phyloP scores from a whole-genome alignment of 2,797 vertebrate genomes.

The Rhincodon typus region DNA sequence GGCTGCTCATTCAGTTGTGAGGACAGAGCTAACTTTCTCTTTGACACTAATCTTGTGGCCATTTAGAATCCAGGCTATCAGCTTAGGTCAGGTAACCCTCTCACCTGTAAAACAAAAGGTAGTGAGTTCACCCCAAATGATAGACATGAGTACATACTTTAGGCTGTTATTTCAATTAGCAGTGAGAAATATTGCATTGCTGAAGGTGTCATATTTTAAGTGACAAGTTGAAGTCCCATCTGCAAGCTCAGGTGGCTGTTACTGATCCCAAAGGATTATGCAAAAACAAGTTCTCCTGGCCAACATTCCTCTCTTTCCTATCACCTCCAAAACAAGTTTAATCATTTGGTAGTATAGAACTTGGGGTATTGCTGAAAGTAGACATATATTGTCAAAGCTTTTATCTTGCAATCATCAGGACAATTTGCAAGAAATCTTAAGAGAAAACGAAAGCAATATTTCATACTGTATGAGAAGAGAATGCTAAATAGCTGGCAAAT shows the following conservation, averaged over 20 bases:
- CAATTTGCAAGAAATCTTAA: too few relatives aligned
- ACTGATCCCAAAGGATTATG: neutral
- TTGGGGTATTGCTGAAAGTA: too few relatives aligned
- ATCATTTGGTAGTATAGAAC: too few relatives aligned
- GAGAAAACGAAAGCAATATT: too few relatives aligned
- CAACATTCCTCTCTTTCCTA: neutral
- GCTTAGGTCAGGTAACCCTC: neutral
- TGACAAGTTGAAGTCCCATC: neutral
- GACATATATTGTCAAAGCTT: too few relatives aligned
- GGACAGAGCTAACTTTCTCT: neutral
- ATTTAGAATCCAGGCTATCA: neutral
- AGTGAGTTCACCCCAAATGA: neutral
- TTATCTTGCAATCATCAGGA: too few relatives aligned
- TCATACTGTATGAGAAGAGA: too few relatives aligned
- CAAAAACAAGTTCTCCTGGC: neutral
- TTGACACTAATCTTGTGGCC: neutral
- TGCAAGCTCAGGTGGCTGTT: neutral
- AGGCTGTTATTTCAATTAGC: neutral
- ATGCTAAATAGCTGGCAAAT: too few relatives aligned
- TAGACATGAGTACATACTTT: neutral
- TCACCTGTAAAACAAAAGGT: neutral
- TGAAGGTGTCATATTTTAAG: neutral
- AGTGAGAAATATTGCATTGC: neutral
- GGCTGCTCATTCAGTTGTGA: neutral
- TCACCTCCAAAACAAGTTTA: too few relatives aligned